Evolutionary conservation across 2,888 invertebrate species (phyloP), one percentile per base, ranked within the genome.

Genomic region (Axea sp.): DNA sequence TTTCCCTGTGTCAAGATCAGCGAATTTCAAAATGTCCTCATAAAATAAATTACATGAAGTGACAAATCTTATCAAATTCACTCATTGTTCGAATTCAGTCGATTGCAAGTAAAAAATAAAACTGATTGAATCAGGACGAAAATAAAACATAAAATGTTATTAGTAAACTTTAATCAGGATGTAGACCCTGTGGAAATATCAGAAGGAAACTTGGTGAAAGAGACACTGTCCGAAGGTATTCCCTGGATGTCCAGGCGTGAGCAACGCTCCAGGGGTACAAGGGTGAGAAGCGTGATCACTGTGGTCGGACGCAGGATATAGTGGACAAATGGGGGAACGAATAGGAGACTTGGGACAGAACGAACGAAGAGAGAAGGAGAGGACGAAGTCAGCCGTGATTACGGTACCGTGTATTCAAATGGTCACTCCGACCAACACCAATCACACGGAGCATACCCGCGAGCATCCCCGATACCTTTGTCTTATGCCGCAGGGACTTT

Each of bases 341-440:
- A 60, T 60, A 59, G 57, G 67, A 68, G 53, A 65, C 74, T 71
- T 62, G 65, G 49, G 65, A 65, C 33, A 22, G 35, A 24, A 37
- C 6, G 59, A 51, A 30, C 26, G 51, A 55, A 41, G 65, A 65
- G 73, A 62, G 74, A 77, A 77, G 68, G 76, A 73, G 65, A 76
- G 43, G 67, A 49, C 55, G 33, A 73, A 79, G 79, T 74, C 77
- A 80, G 83, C 81, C 85, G 83, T 86, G 86, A 86, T 86, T 86
- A 86, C 84, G 83, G 84, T 81, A 74, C 79, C 85, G 83, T 83
- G 84, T 86, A 87, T 87, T 86, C 86, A 86, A 87, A 87, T 87
- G 87, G 86, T 86, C 86, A 84, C 82, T 80, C 81, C 76, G 81
- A 82, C 82, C 83, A 83, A 84, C 83, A 84, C 86, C 86, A 86